Conservation (phyloP, 35 echinoderm and acorn worm genomes). For the Strongylocentrotus purpuratus region DNA sequence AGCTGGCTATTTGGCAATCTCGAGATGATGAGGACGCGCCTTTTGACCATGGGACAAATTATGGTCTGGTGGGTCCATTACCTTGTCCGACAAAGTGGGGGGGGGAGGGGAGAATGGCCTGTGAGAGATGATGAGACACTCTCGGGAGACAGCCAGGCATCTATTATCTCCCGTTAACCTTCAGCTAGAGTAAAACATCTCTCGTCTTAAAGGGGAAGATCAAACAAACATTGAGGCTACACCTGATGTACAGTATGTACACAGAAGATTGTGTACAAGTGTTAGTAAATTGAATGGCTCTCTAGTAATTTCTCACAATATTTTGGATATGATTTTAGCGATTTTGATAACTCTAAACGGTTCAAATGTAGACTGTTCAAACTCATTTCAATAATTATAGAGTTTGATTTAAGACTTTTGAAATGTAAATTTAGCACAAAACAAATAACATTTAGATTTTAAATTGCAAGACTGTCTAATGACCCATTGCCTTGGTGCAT, state of each 20-base stretch:
- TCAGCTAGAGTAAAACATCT: neutral
- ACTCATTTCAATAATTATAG: neutral
- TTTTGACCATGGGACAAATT: neutral
- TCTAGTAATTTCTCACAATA: too few species aligned
- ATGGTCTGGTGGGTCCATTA: neutral
- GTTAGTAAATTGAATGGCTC: neutral
- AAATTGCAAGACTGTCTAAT: too few species aligned
- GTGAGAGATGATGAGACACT: neutral
- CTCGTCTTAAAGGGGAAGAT: neutral
- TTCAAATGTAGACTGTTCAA: neutral
- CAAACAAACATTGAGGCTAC: neutral
- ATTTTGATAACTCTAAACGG: too few species aligned
- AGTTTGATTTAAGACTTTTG: neutral
- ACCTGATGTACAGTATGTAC: neutral
- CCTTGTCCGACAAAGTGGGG: neutral
- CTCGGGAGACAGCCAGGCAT: neutral
- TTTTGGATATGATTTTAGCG: too few species aligned
- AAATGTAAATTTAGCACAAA: too few species aligned
- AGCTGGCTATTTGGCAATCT: too few species aligned
- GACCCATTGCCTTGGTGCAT: too few species aligned
- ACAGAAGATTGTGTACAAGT: neutral
- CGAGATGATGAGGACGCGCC: too few species aligned
- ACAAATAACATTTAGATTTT: too few species aligned
- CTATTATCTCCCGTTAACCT: neutral
- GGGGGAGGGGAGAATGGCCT: neutral